Percentiles rank a stretch among this genome's conserved stretches.
Evolutionary conservation across 2,888 invertebrate genomes (phyloP).

Genomic region (Phytoseiulus persimilis): DNA sequence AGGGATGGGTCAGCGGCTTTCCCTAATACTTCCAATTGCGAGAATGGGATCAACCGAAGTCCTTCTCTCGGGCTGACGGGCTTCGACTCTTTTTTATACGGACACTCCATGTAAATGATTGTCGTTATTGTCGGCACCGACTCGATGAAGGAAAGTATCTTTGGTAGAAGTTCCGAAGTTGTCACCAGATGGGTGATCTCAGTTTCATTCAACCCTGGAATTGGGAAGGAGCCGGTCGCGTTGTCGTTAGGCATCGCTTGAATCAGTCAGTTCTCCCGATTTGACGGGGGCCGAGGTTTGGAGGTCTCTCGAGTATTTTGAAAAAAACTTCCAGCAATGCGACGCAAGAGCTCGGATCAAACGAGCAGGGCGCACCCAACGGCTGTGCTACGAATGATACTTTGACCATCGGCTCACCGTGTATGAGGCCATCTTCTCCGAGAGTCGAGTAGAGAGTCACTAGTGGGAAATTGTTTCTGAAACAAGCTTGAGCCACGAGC

Average conservation of each 20-base stretch:
- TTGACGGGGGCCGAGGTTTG: no score
- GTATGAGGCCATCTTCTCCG: conserved; percentile 88
- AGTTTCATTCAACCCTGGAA: conserved; percentile 75
- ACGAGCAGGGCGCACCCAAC: no score
- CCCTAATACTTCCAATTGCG: conserved; percentile 73
- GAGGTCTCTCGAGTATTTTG: no score
- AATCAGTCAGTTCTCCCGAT: no score
- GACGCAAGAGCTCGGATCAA: no score
- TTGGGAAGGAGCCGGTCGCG: no score
- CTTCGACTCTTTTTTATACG: conserved; percentile 39
- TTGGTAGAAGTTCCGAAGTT: conserved; percentile 78
- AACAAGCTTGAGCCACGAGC: conserved; percentile 87
- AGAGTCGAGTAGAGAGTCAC: conserved; percentile 94
- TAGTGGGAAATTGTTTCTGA: conserved; percentile 76
- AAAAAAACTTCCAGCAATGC: no score
- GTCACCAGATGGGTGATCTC: conserved; percentile 88
- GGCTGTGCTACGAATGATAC: no score
- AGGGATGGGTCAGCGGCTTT: conserved; percentile 57
- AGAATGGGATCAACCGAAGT: conserved; percentile 45
- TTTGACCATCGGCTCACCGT: conserved; percentile 83
- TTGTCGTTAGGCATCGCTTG: no score
- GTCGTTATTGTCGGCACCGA: conserved; percentile 66
- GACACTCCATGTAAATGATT: conserved; percentile 50
- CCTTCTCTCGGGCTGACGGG: conserved; percentile 42
- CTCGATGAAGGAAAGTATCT: conserved; percentile 61